Conservation (phyloP, 2,888 invertebrate genomes). For the Drosophila aldrichi region DNA sequence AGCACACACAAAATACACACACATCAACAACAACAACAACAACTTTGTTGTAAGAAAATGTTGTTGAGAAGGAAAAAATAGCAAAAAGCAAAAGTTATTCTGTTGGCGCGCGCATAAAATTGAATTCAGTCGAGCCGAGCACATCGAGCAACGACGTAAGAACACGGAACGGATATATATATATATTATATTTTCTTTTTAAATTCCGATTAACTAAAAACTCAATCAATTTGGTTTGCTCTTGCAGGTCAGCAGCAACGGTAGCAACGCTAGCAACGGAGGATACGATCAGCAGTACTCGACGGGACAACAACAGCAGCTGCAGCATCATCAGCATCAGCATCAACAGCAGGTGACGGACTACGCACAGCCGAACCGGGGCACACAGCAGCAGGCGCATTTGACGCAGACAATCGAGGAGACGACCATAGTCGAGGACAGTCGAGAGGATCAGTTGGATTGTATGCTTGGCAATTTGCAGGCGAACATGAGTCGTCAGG, state of each 20-base stretch:
- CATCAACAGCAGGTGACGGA: conserved; percentile 89
- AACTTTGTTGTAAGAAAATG: conserved; percentile 39
- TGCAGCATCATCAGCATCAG: conserved; percentile 73
- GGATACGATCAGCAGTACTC: conserved; percentile 83
- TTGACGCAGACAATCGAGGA: conserved; percentile 84
- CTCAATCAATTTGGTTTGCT: not conserved
- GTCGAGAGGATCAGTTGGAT: conserved; percentile 86
- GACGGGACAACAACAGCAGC: conserved; percentile 24
- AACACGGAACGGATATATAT: conserved; percentile 8
- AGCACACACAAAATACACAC: conserved; percentile 33
- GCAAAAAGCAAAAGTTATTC: conserved; percentile 78
- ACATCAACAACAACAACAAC: conserved; percentile 24
- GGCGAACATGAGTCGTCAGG: conserved; percentile 99
- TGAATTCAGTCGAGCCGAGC: conserved; percentile 84
- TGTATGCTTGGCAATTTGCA: conserved; percentile 89
- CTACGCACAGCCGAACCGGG: conserved; percentile 90
- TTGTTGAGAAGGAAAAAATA: conserved; percentile 45
- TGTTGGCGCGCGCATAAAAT: conserved; percentile 83
- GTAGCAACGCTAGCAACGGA: conserved; percentile 83
- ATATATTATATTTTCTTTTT: not conserved
- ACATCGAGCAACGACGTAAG: conserved; percentile 76
- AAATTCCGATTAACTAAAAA: conserved; percentile 14
- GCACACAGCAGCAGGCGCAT: conserved; percentile 84
- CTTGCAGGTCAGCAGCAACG: conserved; percentile 86
- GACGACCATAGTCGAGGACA: conserved; percentile 83